These are phyloP conservation scores for Turritopsis dohrnii DNA, from an alignment of 30 jellyfish, hydroid and myxozoan genomes.

Conservation along the genomic window DNA sequence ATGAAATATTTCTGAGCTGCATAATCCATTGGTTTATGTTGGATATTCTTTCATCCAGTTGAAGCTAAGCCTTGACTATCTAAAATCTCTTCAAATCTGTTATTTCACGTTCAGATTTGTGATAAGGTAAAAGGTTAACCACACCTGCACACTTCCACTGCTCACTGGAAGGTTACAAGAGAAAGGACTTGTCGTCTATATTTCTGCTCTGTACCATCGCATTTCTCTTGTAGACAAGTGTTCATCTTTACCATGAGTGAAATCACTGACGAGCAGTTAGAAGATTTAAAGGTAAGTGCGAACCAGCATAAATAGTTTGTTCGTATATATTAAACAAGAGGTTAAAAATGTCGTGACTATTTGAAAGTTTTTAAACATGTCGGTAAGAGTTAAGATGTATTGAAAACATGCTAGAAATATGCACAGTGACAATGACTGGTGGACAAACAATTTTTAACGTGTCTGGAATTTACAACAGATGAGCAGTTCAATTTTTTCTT, in stretches of 20 bases:
- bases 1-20: not conserved
- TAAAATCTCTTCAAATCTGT: not conserved
- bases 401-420: too few species aligned
- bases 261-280: constrained; percentile 55
- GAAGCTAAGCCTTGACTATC: not conserved
- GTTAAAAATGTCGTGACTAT: too few species aligned
- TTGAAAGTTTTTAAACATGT: not conserved
- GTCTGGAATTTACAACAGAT: too few species aligned
- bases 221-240: not conserved
- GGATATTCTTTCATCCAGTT: not conserved
- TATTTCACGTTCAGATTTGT: not conserved
- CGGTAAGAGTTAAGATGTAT: not conserved
- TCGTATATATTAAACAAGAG: too few species aligned
- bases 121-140: not conserved
- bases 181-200: not conserved
- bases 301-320: not conserved
- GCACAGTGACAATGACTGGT: too few species aligned
- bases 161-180: not conserved
- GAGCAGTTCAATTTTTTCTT: too few species aligned
- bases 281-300: constrained; percentile 47
- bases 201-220: not conserved
- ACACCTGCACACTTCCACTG: not conserved
- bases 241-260: constrained; percentile 39
- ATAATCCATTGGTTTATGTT: not conserved
- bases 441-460: too few species aligned